Evolutionary conservation across 1,140 invertebrate genomes (phyloP), one percentile per base, ranked within the genome.

Genomic region (Drosophila lacertosa): DNA sequence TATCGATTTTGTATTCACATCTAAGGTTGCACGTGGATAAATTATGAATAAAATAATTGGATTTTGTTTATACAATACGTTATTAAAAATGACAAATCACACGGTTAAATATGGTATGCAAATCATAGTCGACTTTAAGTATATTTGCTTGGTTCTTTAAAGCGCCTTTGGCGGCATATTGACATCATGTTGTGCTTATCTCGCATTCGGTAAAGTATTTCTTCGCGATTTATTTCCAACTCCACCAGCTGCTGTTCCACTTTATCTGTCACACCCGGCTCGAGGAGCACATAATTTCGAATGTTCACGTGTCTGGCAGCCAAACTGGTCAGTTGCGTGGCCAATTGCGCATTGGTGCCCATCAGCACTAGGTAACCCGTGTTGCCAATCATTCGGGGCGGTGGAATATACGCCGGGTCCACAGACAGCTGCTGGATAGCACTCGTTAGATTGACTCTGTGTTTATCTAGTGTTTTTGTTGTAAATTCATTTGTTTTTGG

Each of bases 331-430:
- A 83, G 22, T 24, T 80, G 66, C 3, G 22, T 15, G 0, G 26
- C 5, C 37, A 84, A 44, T 16, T 79, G 66, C 1, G 32, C 47
- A 2, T 65, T 42, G 26, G 51, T 83, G 39, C 80, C 80, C 2
- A 48, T 73, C 0, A 83, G 20, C 4, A 73, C 35, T 6, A 83
- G 76, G 15, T 73, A 83, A 0, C 71, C 80, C 0, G 71, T 66
- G 3, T 51, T 39, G 7, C 55, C 76, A 4, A 84, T 32, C 4
- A 76, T 13, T 6, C 65, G 65, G 0, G 47, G 35, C 1, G 66
- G 20, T 1, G 47, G 24, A 0, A 29, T 3, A 6, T 50, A 24
- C 5, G 3, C 26, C 13, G 33, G 32, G 1, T 24, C 22, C 1
- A 7, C n/a, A 5, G 40, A 10, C 1, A 62, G 9, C 4, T 68